These are phyloP conservation scores for Melipona quadrifasciata DNA, from an alignment of 1,140 invertebrate species.

Conservation along the genomic window DNA sequence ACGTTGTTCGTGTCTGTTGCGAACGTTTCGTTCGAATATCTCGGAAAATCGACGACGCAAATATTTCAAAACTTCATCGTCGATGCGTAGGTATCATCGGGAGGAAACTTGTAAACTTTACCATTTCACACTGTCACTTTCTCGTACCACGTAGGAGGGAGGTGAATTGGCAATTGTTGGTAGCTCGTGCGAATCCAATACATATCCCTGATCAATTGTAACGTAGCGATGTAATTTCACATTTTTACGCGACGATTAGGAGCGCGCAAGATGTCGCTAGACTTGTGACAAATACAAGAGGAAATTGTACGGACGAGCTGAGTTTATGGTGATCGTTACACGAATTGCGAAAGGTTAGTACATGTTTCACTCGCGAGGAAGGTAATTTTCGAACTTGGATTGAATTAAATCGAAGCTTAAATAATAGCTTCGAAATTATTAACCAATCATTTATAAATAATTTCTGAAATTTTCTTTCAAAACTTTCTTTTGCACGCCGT, in stretches of 20 bases:
- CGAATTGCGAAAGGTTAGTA: neutral
- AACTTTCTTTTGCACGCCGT: too few relatives aligned
- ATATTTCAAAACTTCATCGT: too few relatives aligned
- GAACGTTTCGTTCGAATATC: neutral
- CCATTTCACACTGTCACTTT: neutral
- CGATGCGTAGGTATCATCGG: slow-evolving; percentile 36
- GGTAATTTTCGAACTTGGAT: neutral
- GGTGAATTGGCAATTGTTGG: slow-evolving; percentile 2
- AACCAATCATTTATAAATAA: too few relatives aligned
- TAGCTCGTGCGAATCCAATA: neutral
- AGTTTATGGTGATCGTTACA: slow-evolving; percentile 15
- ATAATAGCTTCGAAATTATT: too few relatives aligned
- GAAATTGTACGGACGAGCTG: neutral
- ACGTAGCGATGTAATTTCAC: slow-evolving; percentile 16
- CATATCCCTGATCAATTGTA: slow-evolving; percentile 35
- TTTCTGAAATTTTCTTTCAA: too few relatives aligned
- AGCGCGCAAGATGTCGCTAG: neutral
- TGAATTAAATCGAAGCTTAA: too few relatives aligned
- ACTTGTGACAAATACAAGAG: slow-evolving; percentile 2
- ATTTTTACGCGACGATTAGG: slow-evolving; percentile 12
- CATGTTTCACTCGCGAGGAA: neutral
- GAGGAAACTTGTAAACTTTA: neutral
- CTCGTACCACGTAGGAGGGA: too few relatives aligned
- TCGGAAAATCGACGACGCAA: too few relatives aligned
- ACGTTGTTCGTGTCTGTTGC: neutral